Percentiles rank a stretch among this genome's conserved stretches.
Conservation (phyloP, 2,888 invertebrate genomes). For the Tridacna crocea region DNA sequence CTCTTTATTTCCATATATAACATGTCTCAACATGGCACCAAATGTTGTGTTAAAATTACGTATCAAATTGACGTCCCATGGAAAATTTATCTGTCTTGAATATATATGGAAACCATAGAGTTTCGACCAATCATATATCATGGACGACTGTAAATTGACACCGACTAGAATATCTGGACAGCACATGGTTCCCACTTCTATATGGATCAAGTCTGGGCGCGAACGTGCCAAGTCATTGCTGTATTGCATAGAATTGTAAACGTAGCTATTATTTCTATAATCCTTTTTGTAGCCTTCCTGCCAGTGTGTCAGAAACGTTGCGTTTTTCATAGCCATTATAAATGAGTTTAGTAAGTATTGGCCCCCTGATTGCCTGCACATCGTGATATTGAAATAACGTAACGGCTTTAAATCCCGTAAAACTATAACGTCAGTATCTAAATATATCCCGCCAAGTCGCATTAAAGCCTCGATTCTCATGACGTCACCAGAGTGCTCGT, state of each 20-base stretch:
- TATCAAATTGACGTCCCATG: constrained; percentile 12
- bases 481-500: constrained; percentile 69
- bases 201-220: constrained; percentile 13
- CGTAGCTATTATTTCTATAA: constrained; percentile 24
- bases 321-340: constrained; percentile 39
- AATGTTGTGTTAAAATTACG: constrained; percentile 29
- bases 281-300: constrained; percentile 31
- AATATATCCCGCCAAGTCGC: constrained; percentile 32
- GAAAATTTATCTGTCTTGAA: constrained; percentile 2
- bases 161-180: constrained; percentile 12
- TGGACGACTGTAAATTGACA: not conserved
- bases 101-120: constrained; percentile 18
- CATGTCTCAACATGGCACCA: constrained; percentile 38
- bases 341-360: constrained; percentile 29
- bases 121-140: constrained; percentile 1
- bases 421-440: constrained; percentile 33
- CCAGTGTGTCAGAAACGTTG: constrained; percentile 38
- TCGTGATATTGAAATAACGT: constrained; percentile 23
- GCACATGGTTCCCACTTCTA: constrained; percentile 22
- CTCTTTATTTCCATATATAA: constrained; percentile 22
- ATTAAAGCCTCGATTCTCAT: constrained; percentile 63
- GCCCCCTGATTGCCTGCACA: constrained; percentile 21
- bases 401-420: constrained; percentile 24
- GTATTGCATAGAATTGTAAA: constrained; percentile 37
- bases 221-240: constrained; percentile 7